phyloP scores from a whole-genome alignment of 2,113 vertebrate genomes.

The Charadrius vociferus region DNA sequence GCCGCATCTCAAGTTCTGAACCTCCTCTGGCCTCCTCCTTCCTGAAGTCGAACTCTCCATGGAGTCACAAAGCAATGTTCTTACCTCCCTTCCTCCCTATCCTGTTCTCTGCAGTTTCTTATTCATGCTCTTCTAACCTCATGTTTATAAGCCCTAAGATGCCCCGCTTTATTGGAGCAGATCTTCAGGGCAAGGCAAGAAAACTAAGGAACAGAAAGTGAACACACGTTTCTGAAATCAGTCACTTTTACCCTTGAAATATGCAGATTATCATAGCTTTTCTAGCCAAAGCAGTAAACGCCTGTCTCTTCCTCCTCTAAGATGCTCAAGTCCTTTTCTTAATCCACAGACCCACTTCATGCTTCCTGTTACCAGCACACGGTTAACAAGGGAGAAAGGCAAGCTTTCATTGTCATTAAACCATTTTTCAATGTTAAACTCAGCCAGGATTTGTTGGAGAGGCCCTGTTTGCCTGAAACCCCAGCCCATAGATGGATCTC shows the following conservation, averaged over 20 bases:
- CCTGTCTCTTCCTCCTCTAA: not conserved
- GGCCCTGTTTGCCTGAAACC: not conserved
- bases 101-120: not conserved
- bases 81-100: not conserved
- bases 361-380: fast-evolving
- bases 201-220: not conserved
- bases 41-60: not conserved
- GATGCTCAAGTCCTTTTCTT: not conserved
- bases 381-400: not conserved
- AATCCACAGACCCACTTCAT: not conserved
- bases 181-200: not conserved
- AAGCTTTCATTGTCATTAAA: not conserved
- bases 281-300: not conserved
- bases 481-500: not conserved
- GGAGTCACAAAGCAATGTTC: not conserved
- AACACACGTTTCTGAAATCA: not conserved
- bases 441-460: not conserved
- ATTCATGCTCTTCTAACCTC: not conserved
- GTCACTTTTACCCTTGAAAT: not conserved
- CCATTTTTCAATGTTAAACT: not conserved
- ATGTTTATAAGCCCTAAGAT: not conserved
- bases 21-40: not conserved
- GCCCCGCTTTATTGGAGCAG: not conserved
- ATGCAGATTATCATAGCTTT: not conserved
- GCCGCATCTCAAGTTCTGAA: not conserved